Evolutionary conservation across 2,113 vertebrate species (phyloP), one percentile per base, ranked within the genome.

Genomic region (Sphaerodactylus townsendi): DNA sequence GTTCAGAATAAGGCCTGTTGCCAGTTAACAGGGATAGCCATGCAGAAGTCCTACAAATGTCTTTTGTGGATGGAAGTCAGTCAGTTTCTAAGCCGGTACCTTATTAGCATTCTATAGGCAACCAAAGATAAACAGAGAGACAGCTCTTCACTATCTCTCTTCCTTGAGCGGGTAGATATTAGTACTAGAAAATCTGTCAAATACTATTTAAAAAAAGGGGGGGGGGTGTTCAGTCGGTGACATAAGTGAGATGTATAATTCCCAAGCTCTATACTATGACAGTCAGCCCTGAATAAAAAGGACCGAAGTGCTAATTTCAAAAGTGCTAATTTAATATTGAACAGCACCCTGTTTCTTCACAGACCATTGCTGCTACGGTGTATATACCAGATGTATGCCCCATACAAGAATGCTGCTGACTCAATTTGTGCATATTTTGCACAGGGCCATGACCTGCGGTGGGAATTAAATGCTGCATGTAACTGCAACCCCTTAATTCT

Each of bases 191-290:
- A 48, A 35, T 56, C 68, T 37, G 69, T 4, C 17, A 84, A 13
- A 9, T 75, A 72, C 10, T 66, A 23, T 70, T 35, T 48, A 35
- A 78, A 81, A 91, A 82, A 80, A 41, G 86, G 82, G n/a, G 62
- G 74, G 88, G 14, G 82, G 87, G 33, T 50, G 46, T 74, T 83
- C 33, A 78, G 1, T 8, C 50, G 82, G 79, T 65, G 66, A 80
- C 82, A 37, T 33, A 87, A 56, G 0, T 81, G 85, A 76, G 17
- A 84, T 21, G 1, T 80, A 30, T 50, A 21, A 59, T 72, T 87
- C 30, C 35, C 78, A 37, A 46, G 70, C 39, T 25, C 30, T 76
- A 83, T 25, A n/a, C 71, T 2, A 68, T 71, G 82, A 90, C 82
- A 0, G 2, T 53, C 53, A 21, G 19, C 1, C 85, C 75, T 59